Evolutionary conservation across 2,888 invertebrate genomes (phyloP).

Genomic region (Smittia aterrima): DNA sequence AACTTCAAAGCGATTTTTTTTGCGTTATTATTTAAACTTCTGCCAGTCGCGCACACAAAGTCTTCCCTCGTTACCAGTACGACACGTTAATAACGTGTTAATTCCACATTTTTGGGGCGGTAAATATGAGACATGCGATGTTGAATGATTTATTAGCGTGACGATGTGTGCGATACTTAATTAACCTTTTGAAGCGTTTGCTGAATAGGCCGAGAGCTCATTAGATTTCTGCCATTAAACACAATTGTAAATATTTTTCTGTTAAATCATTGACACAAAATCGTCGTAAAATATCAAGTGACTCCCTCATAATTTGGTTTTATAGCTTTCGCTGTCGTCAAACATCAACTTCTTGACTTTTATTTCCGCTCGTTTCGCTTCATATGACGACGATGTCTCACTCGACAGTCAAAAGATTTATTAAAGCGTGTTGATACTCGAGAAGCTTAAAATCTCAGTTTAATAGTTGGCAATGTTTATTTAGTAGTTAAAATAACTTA

Average conservation of each 20-base stretch:
- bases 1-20: too few species aligned
- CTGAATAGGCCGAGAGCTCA: neutral
- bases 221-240: neutral
- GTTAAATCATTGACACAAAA: neutral
- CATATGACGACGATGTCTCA: neutral
- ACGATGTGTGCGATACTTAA: neutral
- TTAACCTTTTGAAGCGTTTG: neutral
- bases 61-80: too few species aligned
- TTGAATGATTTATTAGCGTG: conserved; percentile 13
- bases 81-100: conserved; percentile 4
- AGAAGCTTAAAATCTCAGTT: conserved; percentile 6
- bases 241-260: neutral
- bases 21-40: too few species aligned
- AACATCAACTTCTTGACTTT: conserved; percentile 16
- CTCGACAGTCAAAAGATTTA: neutral
- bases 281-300: neutral
- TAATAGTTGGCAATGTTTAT: neutral
- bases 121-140: conserved; percentile 1
- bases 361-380: conserved; percentile 6
- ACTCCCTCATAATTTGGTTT: conserved; percentile 19
- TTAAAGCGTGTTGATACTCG: neutral
- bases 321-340: conserved; percentile 5
- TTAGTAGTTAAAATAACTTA: too few species aligned
- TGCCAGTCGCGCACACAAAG: too few species aligned
- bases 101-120: neutral